Conservation (phyloP, 2,797 vertebrate species). For the Huso huso region DNA sequence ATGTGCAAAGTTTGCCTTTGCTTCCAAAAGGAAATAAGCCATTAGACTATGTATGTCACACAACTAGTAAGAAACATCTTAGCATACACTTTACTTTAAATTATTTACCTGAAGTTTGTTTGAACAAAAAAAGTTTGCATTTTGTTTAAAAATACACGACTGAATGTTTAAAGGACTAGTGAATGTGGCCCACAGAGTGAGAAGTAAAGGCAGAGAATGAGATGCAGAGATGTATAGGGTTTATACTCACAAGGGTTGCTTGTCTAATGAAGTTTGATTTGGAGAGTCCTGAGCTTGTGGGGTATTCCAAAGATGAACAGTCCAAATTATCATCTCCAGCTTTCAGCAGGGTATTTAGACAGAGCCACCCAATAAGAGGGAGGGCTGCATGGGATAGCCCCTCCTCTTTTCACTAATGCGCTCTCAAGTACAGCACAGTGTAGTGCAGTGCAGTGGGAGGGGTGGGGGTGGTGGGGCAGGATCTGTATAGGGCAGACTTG, state of each 20-base stretch:
- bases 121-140: not conserved
- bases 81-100: not conserved
- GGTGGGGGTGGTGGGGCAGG: no score
- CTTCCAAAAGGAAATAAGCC: no score
- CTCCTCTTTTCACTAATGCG: conserved; percentile 6
- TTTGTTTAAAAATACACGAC: not conserved
- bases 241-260: conserved; percentile 5
- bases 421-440: no score
- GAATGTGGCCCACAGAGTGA: no score
- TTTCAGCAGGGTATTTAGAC: conserved; percentile 38
- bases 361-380: conserved; percentile 29
- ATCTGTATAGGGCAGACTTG: no score
- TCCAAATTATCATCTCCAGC: conserved; percentile 9
- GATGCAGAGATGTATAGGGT: not conserved
- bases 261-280: not conserved
- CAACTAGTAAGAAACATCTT: not conserved
- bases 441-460: no score
- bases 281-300: not conserved
- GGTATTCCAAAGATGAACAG: conserved; percentile 4
- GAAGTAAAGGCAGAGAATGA: not conserved
- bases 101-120: not conserved
- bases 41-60: no score
- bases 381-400: conserved; percentile 23
- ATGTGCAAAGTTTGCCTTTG: no score
- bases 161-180: no score